Evolutionary conservation across 2,113 vertebrate species (phyloP).

Genomic region (Ictalurus punctatus): DNA sequence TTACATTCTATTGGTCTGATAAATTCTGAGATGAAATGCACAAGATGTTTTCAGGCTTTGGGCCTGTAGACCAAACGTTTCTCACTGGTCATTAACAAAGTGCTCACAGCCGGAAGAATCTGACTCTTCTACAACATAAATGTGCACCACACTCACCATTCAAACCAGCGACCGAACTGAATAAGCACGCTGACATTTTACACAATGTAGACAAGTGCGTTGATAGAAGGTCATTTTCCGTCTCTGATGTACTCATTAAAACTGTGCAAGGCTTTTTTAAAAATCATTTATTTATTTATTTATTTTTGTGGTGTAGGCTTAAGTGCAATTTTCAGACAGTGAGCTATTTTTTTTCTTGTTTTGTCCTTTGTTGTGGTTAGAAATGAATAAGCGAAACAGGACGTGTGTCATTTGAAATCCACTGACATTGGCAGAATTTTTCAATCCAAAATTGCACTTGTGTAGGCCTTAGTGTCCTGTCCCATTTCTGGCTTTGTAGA

Average conservation of each 20-base stretch:
- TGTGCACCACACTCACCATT: background rate
- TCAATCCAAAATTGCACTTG: background rate
- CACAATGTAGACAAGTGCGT: background rate
- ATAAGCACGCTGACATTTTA: background rate
- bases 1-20: background rate
- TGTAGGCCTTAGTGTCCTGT: background rate
- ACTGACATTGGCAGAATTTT: background rate
- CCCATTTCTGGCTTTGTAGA: background rate
- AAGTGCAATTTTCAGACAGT: background rate
- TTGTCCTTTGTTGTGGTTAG: background rate
- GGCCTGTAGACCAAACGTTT: background rate
- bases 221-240: background rate
- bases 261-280: background rate
- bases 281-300: background rate
- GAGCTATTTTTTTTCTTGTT: background rate
- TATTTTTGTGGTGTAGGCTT: background rate
- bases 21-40: background rate
- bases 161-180: background rate
- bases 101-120: background rate
- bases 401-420: background rate
- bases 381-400: background rate
- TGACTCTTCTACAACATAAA: background rate
- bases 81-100: background rate
- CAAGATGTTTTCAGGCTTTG: background rate
- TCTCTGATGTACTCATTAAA: background rate